Percentiles rank a stretch among this genome's conserved stretches.
These are phyloP conservation scores for Tychaedon coryphoeus DNA, from an alignment of 2,113 vertebrate species.

Conservation along the genomic window DNA sequence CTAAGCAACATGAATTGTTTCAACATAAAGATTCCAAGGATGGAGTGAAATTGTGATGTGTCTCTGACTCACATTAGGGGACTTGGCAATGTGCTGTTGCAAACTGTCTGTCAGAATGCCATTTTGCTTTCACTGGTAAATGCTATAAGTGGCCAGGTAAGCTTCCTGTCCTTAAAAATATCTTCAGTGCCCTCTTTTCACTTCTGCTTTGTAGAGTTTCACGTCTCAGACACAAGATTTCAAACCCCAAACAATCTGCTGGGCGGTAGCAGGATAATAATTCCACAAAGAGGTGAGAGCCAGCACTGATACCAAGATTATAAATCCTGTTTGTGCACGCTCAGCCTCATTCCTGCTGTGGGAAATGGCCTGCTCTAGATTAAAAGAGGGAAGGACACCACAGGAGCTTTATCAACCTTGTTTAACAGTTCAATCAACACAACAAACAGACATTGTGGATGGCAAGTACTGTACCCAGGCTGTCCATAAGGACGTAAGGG, in stretches of 20 bases:
- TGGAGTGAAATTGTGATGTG: not conserved
- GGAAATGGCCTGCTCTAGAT: not conserved
- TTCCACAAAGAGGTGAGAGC: not conserved
- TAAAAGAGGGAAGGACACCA: not conserved
- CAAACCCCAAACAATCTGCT: not conserved
- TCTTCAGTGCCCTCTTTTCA: not conserved
- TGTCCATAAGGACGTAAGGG: conserved; percentile 88
- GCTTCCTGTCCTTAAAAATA: not conserved
- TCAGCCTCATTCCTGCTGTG: not conserved
- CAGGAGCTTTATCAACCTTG: not conserved
- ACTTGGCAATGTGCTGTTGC: not conserved
- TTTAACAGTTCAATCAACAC: not conserved
- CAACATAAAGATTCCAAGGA: not conserved
- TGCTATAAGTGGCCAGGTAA: not conserved
- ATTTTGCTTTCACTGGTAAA: not conserved
- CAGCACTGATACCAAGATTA: not conserved
- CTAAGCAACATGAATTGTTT: not conserved
- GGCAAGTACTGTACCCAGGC: conserved; percentile 77
- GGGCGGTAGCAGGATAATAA: not conserved
- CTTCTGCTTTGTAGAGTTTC: not conserved
- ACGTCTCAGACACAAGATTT: not conserved
- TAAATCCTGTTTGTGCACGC: rapidly evolving
- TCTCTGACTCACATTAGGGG: not conserved
- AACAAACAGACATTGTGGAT: not conserved
- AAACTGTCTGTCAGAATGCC: not conserved